These are phyloP conservation scores for Anser brachyrhynchus DNA, from an alignment of 2,113 vertebrate genomes.

Conservation along the genomic window DNA sequence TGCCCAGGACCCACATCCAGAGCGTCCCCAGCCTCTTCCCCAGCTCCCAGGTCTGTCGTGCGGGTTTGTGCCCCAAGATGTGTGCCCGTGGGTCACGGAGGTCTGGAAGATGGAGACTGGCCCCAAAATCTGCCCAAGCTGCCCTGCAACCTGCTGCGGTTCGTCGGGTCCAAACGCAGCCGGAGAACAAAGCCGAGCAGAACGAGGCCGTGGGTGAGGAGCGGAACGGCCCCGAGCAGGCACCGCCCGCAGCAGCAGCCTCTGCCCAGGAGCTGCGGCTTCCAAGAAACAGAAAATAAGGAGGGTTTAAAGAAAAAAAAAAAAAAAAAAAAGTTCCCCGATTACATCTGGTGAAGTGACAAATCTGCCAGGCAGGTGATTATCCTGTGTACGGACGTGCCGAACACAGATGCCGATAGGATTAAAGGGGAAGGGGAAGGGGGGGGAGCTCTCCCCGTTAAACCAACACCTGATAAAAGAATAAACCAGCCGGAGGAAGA, in stretches of 20 bases:
- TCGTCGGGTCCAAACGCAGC: not conserved
- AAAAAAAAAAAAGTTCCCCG: not conserved
- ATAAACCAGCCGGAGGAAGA: slow-evolving; percentile 13
- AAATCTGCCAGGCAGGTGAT: slow-evolving; percentile 69
- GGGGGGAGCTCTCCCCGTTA: slow-evolving; percentile 26
- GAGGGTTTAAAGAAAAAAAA: not conserved
- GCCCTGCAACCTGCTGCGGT: not conserved
- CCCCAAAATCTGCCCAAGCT: not conserved
- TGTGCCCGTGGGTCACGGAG: accelerated
- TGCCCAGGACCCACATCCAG: not conserved
- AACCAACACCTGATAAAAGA: slow-evolving; percentile 62
- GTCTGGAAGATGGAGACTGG: not conserved
- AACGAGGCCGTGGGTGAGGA: not conserved
- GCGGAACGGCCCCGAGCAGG: not conserved
- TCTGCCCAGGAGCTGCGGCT: not conserved
- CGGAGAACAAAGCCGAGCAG: accelerated
- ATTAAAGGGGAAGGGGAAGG: slow-evolving; percentile 45
- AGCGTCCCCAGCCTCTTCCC: not conserved
- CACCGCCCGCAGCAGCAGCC: not conserved
- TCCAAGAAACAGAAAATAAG: slow-evolving; percentile 32
- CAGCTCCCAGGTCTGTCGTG: not conserved
- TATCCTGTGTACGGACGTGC: slow-evolving; percentile 61
- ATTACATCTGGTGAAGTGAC: slow-evolving; percentile 68
- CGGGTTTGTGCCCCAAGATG: not conserved
- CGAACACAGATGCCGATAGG: slow-evolving; percentile 47